Conservation (phyloP, 1,140 invertebrate genomes). For the Habropoda laboriosa region DNA sequence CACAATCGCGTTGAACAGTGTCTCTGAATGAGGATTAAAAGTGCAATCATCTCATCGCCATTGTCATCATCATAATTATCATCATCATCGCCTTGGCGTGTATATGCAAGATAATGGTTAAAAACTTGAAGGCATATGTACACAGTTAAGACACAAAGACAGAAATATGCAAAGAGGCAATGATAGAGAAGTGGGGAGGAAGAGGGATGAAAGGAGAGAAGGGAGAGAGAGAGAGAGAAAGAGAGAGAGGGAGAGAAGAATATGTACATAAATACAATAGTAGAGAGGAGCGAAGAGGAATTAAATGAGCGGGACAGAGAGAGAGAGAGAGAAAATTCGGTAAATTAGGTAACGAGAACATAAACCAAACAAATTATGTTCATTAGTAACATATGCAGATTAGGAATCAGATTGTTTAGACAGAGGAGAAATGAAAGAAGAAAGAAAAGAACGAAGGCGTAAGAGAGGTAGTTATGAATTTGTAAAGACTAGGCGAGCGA, state of each 20-base stretch:
- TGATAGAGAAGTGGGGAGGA: background rate
- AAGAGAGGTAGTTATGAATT: constrained; percentile 61
- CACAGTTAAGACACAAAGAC: constrained; percentile 45
- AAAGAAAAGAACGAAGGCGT: constrained; percentile 48
- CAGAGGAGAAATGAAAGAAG: background rate
- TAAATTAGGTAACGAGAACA: background rate
- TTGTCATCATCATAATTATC: constrained; percentile 68
- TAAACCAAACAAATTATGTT: no score
- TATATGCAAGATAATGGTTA: constrained; percentile 57
- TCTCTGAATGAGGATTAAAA: constrained; percentile 54
- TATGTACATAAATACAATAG: background rate
- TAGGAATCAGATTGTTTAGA: background rate
- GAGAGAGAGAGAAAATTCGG: background rate
- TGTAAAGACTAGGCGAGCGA: constrained; percentile 79
- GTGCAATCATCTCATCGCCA: constrained; percentile 72
- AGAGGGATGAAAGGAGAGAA: background rate
- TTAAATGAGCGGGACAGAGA: no score
- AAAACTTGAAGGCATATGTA: constrained; percentile 60
- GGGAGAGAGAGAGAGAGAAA: background rate
- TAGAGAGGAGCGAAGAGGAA: background rate
- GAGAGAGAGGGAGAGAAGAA: background rate
- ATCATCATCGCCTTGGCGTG: constrained; percentile 25
- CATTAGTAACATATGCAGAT: no score
- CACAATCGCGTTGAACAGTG: constrained; percentile 35
- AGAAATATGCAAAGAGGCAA: constrained; percentile 48